phyloP scores from a whole-genome alignment of 2,113 vertebrate species.

The Poeciliopsis prolifica region DNA sequence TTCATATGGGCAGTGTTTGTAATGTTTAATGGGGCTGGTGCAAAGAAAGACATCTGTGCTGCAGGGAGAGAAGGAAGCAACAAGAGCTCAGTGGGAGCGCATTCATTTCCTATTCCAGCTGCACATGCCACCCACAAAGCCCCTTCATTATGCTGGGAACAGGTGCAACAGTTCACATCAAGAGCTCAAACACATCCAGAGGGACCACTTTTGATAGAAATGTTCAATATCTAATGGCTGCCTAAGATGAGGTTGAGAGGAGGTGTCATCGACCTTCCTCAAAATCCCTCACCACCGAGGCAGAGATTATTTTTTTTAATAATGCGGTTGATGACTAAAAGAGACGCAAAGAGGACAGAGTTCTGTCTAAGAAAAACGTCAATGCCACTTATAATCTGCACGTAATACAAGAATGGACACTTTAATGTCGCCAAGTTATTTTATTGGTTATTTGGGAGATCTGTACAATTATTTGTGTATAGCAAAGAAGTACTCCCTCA shows the following conservation, averaged over 20 bases:
- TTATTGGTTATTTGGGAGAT: too few relatives aligned
- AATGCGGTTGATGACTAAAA: too few relatives aligned
- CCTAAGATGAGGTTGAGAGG: too few relatives aligned
- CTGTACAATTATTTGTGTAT: too few relatives aligned
- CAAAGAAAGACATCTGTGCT: conserved; percentile 98
- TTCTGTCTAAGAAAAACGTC: too few relatives aligned
- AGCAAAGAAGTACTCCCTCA: too few relatives aligned
- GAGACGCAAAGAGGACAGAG: too few relatives aligned
- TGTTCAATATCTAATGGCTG: not conserved
- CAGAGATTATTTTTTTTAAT: not conserved
- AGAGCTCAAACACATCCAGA: not conserved
- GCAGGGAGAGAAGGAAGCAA: conserved; percentile 41
- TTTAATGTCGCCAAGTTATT: too few relatives aligned
- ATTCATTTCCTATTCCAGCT: not conserved
- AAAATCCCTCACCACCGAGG: not conserved
- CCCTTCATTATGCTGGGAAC: not conserved
- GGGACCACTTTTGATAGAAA: conserved; percentile 1
- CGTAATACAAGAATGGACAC: too few relatives aligned
- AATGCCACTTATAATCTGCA: too few relatives aligned
- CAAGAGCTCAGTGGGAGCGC: conserved; percentile 2
- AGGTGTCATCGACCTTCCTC: not conserved
- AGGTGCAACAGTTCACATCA: not conserved
- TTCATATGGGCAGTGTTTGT: conserved; percentile 89
- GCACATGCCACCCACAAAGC: not conserved
- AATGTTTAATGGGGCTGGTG: conserved; percentile 93